phyloP scores from a whole-genome alignment of 2,113 vertebrate genomes.

The Patagioenas fasciata region DNA sequence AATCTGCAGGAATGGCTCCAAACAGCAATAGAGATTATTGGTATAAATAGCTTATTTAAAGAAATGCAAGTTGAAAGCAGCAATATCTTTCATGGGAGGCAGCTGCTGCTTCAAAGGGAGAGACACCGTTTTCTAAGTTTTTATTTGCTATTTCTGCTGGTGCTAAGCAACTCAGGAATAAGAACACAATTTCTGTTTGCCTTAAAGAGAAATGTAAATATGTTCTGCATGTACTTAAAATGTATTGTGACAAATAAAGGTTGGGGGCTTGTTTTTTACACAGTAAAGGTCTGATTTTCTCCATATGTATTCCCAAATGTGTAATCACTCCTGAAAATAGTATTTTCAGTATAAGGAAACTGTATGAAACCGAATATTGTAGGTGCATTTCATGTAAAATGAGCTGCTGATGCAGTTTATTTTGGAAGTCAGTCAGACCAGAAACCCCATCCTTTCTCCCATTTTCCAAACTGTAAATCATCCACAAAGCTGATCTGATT shows the following conservation, averaged over 20 bases:
- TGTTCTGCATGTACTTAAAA: constrained; percentile 36
- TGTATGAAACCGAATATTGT: background rate
- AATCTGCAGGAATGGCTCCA: background rate
- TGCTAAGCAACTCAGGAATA: constrained; percentile 65
- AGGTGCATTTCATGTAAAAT: background rate
- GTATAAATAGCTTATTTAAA: background rate
- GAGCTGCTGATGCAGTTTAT: background rate
- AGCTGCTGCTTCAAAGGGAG: background rate
- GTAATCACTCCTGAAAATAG: background rate
- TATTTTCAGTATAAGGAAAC: background rate
- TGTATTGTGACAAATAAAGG: constrained; percentile 57
- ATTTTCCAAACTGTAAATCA: background rate
- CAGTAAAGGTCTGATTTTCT: background rate
- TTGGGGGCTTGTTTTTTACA: background rate
- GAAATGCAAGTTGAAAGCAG: background rate
- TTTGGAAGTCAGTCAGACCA: background rate
- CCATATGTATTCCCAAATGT: background rate
- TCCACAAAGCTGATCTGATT: background rate
- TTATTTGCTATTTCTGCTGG: constrained; percentile 28
- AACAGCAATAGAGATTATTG: background rate
- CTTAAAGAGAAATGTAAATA: constrained; percentile 67
- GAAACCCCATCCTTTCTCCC: background rate
- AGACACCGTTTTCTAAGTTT: background rate
- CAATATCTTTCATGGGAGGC: background rate
- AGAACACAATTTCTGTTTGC: constrained; percentile 46